Conservation (phyloP, 2,113 vertebrate genomes). For the Pollachius pollachius region DNA sequence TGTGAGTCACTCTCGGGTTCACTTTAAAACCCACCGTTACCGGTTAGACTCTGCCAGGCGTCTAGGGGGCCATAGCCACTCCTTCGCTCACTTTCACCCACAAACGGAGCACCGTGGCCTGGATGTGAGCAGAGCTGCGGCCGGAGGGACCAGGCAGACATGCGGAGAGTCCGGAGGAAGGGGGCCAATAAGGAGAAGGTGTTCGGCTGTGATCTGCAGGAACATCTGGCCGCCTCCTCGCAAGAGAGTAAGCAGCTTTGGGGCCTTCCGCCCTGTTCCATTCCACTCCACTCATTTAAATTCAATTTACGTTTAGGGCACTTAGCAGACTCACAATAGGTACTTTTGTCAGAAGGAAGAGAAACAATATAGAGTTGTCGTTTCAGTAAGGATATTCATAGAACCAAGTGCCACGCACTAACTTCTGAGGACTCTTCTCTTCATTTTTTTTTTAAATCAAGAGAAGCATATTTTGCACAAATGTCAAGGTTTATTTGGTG, state of each 20-base stretch:
- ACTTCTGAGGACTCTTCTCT: no score
- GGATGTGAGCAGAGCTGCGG: neutral
- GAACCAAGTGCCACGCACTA: no score
- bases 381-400: no score
- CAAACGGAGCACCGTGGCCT: slow-evolving; percentile 1
- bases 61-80: neutral
- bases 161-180: slow-evolving; percentile 85
- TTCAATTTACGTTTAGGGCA: no score
- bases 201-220: slow-evolving; percentile 88
- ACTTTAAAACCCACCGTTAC: slow-evolving; percentile 24
- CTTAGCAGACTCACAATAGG: no score
- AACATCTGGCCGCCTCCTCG: slow-evolving; percentile 78
- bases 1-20: slow-evolving; percentile 22
- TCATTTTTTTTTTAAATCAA: no score
- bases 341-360: no score
- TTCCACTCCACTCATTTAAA: neutral
- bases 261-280: neutral
- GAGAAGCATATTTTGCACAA: no score
- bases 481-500: no score
- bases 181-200: slow-evolving; percentile 81
- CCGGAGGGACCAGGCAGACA: slow-evolving; percentile 38
- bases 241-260: slow-evolving; percentile 80
- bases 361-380: no score
- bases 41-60: neutral
- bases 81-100: neutral